Conservation (phyloP, 2,113 vertebrate genomes). For the Diphyllodes magnificus region DNA sequence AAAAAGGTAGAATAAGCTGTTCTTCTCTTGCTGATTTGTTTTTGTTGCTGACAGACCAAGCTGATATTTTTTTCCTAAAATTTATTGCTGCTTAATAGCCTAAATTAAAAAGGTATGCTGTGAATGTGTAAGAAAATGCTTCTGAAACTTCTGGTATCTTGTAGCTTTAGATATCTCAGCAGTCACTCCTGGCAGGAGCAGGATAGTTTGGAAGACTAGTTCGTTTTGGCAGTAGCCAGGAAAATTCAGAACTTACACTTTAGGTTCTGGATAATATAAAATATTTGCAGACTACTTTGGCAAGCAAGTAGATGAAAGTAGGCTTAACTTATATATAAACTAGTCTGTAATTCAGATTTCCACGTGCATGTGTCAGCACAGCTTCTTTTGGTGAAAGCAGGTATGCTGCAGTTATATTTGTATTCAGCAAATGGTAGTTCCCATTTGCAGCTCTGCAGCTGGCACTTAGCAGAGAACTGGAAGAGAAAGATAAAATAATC, state of each 20-base stretch:
- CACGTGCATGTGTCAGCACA: neutral
- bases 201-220: neutral
- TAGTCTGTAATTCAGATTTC: neutral
- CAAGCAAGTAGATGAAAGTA: neutral
- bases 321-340: neutral
- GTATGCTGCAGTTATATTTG: neutral
- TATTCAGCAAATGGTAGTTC: neutral
- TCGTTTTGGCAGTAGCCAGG: neutral
- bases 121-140: neutral
- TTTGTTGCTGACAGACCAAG: neutral
- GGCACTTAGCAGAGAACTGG: neutral
- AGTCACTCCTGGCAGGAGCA: neutral
- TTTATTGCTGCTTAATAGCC: neutral
- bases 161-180: neutral
- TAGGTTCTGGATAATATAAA: neutral
- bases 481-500: neutral
- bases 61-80: neutral
- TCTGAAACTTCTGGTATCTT: neutral
- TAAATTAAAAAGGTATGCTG: neutral
- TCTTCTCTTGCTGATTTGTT: slow-evolving; percentile 12
- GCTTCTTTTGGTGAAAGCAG: neutral
- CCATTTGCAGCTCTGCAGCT: neutral
- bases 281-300: neutral
- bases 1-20: slow-evolving; percentile 83
- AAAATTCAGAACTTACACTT: neutral